A percentile compares a stretch with the other conserved stretches of the same genome.
Conservation (phyloP, 2,113 vertebrate species). For the Menidia beryllina region DNA sequence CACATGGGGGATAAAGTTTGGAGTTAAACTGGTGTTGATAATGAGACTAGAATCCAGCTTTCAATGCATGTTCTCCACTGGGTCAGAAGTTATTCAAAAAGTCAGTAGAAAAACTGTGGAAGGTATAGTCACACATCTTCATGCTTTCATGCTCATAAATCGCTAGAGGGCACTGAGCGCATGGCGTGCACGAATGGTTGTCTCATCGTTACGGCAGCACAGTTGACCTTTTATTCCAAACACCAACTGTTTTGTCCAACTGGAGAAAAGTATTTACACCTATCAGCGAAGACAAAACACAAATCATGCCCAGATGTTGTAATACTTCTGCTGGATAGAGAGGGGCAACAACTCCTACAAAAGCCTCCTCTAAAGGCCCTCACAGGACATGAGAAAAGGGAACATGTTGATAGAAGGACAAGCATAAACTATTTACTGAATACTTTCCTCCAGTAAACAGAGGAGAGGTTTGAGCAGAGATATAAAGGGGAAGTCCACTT, state of each 20-base stretch:
- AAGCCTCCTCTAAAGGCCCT: not conserved
- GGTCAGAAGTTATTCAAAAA: not conserved
- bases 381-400: conserved; percentile 6
- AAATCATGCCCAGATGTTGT: not conserved
- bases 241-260: no score
- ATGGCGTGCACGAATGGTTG: no score
- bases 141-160: not conserved
- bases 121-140: not conserved
- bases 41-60: not conserved
- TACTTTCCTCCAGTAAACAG: conserved; percentile 8
- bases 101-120: not conserved
- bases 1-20: no score
- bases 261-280: not conserved
- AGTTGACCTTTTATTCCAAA: not conserved
- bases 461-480: not conserved
- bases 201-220: not conserved
- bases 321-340: not conserved
- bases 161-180: no score
- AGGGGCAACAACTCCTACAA: not conserved
- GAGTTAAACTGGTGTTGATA: no score
- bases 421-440: conserved; percentile 29
- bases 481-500: not conserved
- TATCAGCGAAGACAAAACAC: not conserved
- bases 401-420: not conserved
- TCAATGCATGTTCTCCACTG: not conserved